These are phyloP conservation scores for Cygnus olor DNA, from an alignment of 2,797 vertebrate genomes.

Conservation along the genomic window DNA sequence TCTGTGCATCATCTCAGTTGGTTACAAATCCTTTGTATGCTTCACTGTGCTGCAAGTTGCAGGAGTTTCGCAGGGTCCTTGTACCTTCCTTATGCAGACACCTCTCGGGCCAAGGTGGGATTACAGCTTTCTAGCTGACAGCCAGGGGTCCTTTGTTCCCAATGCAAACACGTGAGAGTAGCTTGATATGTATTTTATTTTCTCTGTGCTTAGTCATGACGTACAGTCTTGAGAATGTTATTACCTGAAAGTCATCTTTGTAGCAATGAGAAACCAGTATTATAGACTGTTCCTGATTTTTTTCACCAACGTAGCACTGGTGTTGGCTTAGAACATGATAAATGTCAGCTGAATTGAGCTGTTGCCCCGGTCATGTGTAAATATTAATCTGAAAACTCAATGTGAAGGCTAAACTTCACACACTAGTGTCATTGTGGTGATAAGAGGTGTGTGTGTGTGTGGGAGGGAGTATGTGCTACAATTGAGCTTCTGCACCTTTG, in stretches of 20 bases:
- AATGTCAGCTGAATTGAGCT: not conserved
- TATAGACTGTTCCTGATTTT: not conserved
- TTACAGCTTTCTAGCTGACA: not conserved
- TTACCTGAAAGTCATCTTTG: not conserved
- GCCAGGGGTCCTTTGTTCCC: not conserved
- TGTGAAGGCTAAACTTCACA: not conserved
- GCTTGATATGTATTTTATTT: not conserved
- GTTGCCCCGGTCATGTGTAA: not conserved
- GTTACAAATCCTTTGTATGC: not conserved
- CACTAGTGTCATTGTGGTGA: not conserved
- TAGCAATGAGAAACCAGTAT: not conserved
- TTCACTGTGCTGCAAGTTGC: not conserved
- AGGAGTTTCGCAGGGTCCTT: not conserved
- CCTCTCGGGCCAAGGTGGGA: not conserved
- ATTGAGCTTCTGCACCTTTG: not conserved
- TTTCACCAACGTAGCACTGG: not conserved
- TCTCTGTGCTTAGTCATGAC: not conserved
- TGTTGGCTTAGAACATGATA: not conserved
- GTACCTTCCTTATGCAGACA: not conserved
- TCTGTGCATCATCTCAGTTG: not conserved
- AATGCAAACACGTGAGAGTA: not conserved
- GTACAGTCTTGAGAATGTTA: not conserved
- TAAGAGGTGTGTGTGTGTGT: not conserved
- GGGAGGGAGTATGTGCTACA: not conserved
- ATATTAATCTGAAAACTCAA: not conserved